Percentiles rank a stretch among this genome's conserved stretches.
phyloP scores from a whole-genome alignment of 2,113 vertebrate species.

The Sclerurus mexicanus region DNA sequence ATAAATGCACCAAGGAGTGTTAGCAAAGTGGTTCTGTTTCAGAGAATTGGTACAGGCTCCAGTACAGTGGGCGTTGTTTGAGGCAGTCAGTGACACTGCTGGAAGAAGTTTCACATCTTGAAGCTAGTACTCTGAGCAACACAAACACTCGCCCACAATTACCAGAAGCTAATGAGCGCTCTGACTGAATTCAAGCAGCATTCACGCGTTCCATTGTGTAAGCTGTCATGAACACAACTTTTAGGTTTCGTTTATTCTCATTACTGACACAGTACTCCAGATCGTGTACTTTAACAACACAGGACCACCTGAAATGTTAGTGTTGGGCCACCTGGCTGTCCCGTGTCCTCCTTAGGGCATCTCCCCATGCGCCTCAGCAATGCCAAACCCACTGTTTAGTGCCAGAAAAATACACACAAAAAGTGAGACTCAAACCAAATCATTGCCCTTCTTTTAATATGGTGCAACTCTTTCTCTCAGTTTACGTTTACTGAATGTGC shows the following conservation, averaged over 20 bases:
- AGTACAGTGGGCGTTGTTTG: background rate
- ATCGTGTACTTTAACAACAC: background rate
- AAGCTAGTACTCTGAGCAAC: background rate
- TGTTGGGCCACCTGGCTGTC: background rate
- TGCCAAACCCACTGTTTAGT: background rate
- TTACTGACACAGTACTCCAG: background rate
- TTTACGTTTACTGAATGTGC: background rate
- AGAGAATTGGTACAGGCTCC: background rate
- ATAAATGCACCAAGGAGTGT: background rate
- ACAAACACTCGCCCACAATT: background rate
- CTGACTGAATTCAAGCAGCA: background rate
- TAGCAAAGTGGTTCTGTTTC: background rate
- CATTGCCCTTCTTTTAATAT: background rate
- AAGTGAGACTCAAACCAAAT: background rate
- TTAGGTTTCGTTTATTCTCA: background rate
- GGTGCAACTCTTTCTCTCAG: background rate
- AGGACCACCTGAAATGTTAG: background rate
- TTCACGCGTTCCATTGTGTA: background rate
- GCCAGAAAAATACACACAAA: background rate
- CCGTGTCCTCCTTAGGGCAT: background rate
- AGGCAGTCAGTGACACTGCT: background rate
- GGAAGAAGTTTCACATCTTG: background rate
- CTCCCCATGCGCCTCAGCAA: background rate
- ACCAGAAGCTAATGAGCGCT: background rate
- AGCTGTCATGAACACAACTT: background rate